These are phyloP conservation scores for Lates japonicus DNA, from an alignment of 2,797 vertebrate species.

Conservation along the genomic window DNA sequence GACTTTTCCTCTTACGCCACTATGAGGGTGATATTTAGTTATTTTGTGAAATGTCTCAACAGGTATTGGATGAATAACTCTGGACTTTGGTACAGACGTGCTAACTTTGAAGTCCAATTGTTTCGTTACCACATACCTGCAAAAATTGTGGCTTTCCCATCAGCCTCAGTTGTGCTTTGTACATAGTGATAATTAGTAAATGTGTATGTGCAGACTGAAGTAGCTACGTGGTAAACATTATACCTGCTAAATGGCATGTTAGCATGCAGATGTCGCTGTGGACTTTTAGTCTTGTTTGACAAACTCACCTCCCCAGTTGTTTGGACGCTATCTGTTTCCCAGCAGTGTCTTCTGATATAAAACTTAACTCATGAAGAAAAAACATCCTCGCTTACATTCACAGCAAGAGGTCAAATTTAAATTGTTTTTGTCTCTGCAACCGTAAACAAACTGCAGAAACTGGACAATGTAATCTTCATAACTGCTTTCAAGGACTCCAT, in stretches of 20 bases:
- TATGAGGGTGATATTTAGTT: not conserved
- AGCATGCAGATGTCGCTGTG: not conserved
- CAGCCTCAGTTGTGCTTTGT: no score
- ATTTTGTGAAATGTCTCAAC: not conserved
- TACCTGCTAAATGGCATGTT: no score
- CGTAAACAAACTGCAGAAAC: not conserved
- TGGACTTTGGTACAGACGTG: not conserved
- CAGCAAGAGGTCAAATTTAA: conserved; percentile 3
- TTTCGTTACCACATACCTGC: no score
- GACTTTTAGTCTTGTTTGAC: not conserved
- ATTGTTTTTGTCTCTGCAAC: not conserved
- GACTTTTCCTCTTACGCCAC: no score
- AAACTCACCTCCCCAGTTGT: not conserved
- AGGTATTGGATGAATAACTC: not conserved
- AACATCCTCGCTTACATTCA: not conserved
- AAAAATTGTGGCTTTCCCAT: no score
- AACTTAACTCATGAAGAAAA: not conserved
- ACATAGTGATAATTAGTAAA: no score
- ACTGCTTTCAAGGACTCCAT: conserved; percentile 19
- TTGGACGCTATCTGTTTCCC: not conserved
- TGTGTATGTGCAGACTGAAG: no score
- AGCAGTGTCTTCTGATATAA: not conserved
- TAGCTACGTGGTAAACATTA: no score
- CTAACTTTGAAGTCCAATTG: no score
- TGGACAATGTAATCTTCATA: conserved; percentile 15